Conservation (phyloP, 2,888 invertebrate species). For the Spilarctia lutea region DNA sequence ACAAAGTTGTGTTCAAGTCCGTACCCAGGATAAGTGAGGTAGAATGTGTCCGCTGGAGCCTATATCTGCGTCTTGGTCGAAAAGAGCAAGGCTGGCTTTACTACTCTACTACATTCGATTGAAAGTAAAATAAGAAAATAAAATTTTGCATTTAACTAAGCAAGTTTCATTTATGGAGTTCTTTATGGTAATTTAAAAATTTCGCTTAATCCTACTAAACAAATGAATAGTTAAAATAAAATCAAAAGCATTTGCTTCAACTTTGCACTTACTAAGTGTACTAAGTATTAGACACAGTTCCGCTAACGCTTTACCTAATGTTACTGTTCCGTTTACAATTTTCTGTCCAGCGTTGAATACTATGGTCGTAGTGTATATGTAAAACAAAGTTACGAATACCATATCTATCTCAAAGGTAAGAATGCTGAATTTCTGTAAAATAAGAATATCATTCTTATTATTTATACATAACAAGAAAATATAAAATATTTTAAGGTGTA, state of each 20-base stretch:
- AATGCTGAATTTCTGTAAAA: neutral
- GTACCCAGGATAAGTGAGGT: too few species aligned
- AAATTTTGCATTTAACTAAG: too few species aligned
- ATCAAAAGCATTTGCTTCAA: neutral
- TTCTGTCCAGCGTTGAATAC: slow-evolving; percentile 25
- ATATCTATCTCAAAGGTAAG: neutral
- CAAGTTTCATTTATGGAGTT: too few species aligned
- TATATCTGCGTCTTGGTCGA: too few species aligned
- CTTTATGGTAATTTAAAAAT: too few species aligned
- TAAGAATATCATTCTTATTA: neutral
- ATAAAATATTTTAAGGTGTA: neutral
- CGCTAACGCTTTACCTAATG: slow-evolving; percentile 8
- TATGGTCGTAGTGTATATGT: slow-evolving; percentile 2
- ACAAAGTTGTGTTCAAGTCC: too few species aligned
- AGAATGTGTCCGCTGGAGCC: too few species aligned
- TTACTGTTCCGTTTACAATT: slow-evolving; percentile 19
- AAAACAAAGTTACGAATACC: neutral
- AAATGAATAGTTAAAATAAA: neutral
- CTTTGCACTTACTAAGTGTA: neutral
- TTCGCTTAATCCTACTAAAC: too few species aligned
- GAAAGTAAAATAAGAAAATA: too few species aligned
- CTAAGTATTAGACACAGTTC: neutral
- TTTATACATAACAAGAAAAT: neutral
- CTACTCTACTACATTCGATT: too few species aligned
- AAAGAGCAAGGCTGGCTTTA: too few species aligned